A percentile compares a stretch with the other conserved stretches of the same genome.
These are phyloP conservation scores for Tragelaphus buxtoni DNA, from an alignment of 2,113 vertebrate species.

Conservation along the genomic window DNA sequence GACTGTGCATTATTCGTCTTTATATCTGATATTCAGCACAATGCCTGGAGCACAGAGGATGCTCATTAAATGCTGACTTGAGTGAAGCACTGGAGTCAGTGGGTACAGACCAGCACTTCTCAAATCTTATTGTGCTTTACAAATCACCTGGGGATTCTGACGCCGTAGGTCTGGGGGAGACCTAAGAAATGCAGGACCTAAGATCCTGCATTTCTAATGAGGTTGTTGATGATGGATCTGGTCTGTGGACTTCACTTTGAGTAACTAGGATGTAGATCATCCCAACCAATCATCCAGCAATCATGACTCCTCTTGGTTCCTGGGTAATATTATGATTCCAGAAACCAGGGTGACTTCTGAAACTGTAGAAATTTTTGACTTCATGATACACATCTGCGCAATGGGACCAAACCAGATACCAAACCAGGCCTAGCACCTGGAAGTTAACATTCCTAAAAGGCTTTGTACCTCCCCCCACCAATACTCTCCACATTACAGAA, in stretches of 20 bases:
- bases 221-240: background rate
- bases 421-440: background rate
- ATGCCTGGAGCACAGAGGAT: constrained; percentile 33
- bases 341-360: background rate
- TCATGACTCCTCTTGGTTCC: background rate
- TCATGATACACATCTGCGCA: background rate
- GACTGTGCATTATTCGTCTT: constrained; percentile 56
- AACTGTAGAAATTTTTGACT: background rate
- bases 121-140: background rate
- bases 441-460: background rate
- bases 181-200: background rate
- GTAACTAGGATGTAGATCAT: background rate
- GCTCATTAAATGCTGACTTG: constrained; percentile 61
- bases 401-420: background rate
- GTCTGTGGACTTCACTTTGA: background rate
- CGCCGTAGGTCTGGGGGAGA: background rate
- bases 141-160: constrained; percentile 32
- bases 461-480: background rate
- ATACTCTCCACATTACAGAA: background rate
- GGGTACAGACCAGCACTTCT: constrained; percentile 11
- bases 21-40: constrained; percentile 51
- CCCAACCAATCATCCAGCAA: background rate
- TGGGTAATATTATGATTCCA: background rate
- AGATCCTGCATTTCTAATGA: background rate
- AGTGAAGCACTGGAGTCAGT: constrained; percentile 37